Evolutionary conservation across 64 coral and sea anemone species (phyloP).

Genomic region (Montipora foliosa): DNA sequence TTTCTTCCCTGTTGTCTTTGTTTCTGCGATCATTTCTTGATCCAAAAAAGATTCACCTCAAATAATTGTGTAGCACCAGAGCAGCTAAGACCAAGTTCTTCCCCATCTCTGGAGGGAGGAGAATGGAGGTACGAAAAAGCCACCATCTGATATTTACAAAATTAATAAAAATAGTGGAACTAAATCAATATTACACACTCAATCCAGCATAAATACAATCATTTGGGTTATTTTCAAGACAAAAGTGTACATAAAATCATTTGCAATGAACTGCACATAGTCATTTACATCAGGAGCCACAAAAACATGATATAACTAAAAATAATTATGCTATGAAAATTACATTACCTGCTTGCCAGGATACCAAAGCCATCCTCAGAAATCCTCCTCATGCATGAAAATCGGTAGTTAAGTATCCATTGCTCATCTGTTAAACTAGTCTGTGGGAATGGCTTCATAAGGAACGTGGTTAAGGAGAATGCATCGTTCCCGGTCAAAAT

Average conservation of each 20-base stretch:
- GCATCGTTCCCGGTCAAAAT: neutral
- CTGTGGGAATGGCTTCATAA: slow-evolving; percentile 8
- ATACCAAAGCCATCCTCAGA: neutral
- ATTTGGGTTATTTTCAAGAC: too few relatives aligned
- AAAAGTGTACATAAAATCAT: too few relatives aligned
- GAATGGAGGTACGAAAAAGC: slow-evolving; percentile 43
- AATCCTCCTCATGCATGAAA: neutral
- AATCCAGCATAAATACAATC: too few relatives aligned
- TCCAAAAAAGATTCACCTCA: slow-evolving; percentile 20
- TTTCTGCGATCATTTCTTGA: slow-evolving; percentile 5
- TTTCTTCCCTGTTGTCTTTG: slow-evolving; percentile 11
- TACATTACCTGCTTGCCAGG: neutral
- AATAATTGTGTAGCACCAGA: slow-evolving; percentile 66
- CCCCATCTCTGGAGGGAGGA: slow-evolving; percentile 51
- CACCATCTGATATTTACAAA: slow-evolving; percentile 41
- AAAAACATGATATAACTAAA: too few relatives aligned
- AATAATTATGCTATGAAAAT: too few relatives aligned
- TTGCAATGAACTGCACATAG: too few relatives aligned
- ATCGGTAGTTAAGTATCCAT: neutral
- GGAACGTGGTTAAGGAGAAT: neutral
- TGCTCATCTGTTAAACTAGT: neutral
- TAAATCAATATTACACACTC: neutral
- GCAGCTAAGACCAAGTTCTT: slow-evolving; percentile 60
- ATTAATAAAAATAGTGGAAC: slow-evolving; percentile 31
- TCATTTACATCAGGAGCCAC: too few relatives aligned